Base-by-base conservation (phyloP, 2,113 vertebrate species). In the Eretmochelys imbricata region DNA sequence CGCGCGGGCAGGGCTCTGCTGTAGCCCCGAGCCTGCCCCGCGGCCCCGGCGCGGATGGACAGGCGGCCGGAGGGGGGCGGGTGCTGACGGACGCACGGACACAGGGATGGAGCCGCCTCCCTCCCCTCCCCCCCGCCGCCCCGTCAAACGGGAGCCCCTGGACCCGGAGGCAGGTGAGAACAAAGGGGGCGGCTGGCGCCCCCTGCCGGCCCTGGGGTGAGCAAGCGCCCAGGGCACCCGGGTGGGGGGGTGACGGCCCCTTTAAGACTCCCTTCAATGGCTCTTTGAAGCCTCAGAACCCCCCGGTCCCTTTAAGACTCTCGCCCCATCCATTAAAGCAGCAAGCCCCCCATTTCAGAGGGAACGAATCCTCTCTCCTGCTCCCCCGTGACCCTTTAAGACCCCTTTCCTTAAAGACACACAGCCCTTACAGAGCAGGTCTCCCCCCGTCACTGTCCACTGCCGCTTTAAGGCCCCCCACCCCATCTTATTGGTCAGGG, bases 151-250 rank as follows among this genome's bases (percentile, higher is more conserved):
- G 91, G 94, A 96, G 87, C 96, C 96, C 80, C 96, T 95, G 96
- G 97, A 92, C 89, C 96, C 57, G 93, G 96, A 97, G 24, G 89
- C 97, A 91, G 91, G 94, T 93, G 93, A 95, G 90, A 82, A 92
- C 85, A 88, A 92, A 86, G 89, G 93, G 93, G 88, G 96, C 94
- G 94, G 95, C 92, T 93, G 87, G 88, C 94, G 95, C 96, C 94
- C 80, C 95, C 96, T 80, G 62, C 96, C 31, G 93, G 95, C 12
- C 87, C 85, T 51, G 78, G 95, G 84, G 90, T 83, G 48, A 90
- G 89, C 87, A 62, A 80, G 92, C 93, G 85, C 96, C 97, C 88
- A 94, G 96, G 98, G 97, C 98, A 95, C 96, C 96, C 54, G 84
- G 86, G 54, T 79, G 95, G 97, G 93, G 95, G 89, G 88, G 94